These are phyloP conservation scores for Sebastes flavidus DNA, from an alignment of 2,797 vertebrate genomes.

Conservation along the genomic window DNA sequence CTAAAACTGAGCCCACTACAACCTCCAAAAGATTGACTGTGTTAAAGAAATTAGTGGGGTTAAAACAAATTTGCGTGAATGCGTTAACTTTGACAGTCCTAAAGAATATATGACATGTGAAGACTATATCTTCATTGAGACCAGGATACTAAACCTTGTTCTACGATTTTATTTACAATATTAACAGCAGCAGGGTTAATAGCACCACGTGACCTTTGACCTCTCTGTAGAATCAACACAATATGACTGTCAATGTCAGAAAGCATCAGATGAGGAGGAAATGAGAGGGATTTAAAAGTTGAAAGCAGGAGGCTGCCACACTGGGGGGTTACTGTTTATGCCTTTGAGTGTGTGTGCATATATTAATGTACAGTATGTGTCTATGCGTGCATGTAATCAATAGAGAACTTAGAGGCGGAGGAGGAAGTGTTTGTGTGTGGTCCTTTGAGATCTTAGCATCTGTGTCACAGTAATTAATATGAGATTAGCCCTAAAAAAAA, in stretches of 20 bases:
- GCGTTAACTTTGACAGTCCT: accelerated
- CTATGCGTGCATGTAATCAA: neutral
- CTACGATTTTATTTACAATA: neutral
- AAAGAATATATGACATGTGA: no score
- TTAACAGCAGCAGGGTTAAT: constrained; percentile 6
- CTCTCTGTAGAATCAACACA: neutral
- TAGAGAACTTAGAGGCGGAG: neutral
- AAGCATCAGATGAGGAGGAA: constrained; percentile 26
- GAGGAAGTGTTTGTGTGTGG: constrained; percentile 1
- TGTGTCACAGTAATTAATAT: constrained; percentile 62
- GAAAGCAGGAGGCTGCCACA: constrained; percentile 17
- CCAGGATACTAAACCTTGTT: no score
- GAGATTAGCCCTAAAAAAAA: constrained; percentile 55
- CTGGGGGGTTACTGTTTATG: constrained; percentile 24
- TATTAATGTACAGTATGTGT: constrained; percentile 3
- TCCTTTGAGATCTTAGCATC: constrained; percentile 56
- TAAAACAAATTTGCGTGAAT: no score
- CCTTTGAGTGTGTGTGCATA: neutral
- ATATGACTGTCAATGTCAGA: neutral
- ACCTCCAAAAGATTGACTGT: no score
- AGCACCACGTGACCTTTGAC: constrained; percentile 35
- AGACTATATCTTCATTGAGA: no score
- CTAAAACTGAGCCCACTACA: no score
- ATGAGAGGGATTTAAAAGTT: constrained; percentile 35
- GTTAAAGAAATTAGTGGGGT: no score